Evolutionary conservation across 1,140 invertebrate species (phyloP).

Genomic region (Plodia interpunctella): DNA sequence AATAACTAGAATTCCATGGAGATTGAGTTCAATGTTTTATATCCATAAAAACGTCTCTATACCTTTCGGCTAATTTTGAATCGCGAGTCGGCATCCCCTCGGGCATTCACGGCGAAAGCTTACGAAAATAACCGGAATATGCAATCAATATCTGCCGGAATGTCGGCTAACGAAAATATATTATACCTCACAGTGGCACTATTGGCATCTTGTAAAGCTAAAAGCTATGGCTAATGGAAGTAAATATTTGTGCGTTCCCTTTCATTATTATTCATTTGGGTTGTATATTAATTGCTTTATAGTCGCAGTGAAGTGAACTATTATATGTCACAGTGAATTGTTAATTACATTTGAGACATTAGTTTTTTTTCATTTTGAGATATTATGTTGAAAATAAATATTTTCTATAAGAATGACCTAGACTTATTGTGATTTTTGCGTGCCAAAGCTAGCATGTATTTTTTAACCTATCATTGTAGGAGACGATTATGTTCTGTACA

Average conservation of each 20-base stretch:
- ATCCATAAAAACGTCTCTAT: background rate
- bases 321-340: background rate
- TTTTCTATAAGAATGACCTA: no score
- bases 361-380: no score
- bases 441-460: no score
- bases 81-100: constrained; percentile 16
- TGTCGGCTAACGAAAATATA: constrained; percentile 8
- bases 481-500: no score
- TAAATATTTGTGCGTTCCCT: constrained; percentile 9
- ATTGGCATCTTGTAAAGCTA: constrained; percentile 10
- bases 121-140: constrained; percentile 20
- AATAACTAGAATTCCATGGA: background rate
- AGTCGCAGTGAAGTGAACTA: background rate
- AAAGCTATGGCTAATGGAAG: constrained; percentile 9
- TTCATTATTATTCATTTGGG: constrained; percentile 5
- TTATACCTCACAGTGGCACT: constrained; percentile 1
- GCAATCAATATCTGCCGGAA: constrained; percentile 20
- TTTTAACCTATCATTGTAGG: no score
- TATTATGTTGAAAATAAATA: no score
- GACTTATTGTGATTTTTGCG: no score
- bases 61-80: constrained; percentile 23
- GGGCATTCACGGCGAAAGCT: constrained; percentile 14
- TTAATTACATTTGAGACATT: no score
- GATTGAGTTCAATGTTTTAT: constrained; percentile 2
- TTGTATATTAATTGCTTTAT: background rate